Percentiles rank a stretch among this genome's conserved stretches.
phyloP scores from a whole-genome alignment of 1,140 invertebrate genomes.

The Linepithema humile region DNA sequence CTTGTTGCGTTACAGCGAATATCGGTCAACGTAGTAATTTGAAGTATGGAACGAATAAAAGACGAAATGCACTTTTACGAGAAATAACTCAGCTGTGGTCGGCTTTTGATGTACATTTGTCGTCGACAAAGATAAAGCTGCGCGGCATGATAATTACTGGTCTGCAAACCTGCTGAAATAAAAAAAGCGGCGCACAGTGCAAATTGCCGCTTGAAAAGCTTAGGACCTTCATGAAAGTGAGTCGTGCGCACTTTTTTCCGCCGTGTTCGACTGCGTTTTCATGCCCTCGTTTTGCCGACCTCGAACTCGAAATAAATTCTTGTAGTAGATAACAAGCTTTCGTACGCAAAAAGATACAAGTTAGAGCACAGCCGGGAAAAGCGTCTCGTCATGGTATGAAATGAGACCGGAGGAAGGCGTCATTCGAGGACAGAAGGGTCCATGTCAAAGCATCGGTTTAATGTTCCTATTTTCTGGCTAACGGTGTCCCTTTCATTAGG shows the following conservation, averaged over 20 bases:
- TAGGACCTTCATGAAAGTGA: neutral
- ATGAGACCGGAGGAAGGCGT: neutral
- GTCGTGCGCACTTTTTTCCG: neutral
- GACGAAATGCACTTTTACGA: neutral
- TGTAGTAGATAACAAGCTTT: neutral
- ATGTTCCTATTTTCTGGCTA: neutral
- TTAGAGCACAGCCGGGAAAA: neutral
- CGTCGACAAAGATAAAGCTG: neutral
- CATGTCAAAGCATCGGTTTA: neutral
- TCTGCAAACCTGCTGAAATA: neutral
- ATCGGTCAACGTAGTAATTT: neutral
- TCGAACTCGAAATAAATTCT: conserved; percentile 43
- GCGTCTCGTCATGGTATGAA: neutral
- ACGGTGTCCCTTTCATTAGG: neutral
- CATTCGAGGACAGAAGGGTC: neutral
- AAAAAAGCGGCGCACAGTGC: neutral
- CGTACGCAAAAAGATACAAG: conserved; percentile 3
- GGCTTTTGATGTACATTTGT: neutral
- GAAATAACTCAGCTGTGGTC: neutral
- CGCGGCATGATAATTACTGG: conserved; percentile 29
- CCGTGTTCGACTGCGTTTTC: conserved; percentile 16
- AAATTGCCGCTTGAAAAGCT: neutral
- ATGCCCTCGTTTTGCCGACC: neutral
- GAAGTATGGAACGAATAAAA: neutral
- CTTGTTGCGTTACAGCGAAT: neutral